Evolutionary conservation across 2,113 vertebrate genomes (phyloP), one percentile per base, ranked within the genome.

Genomic region (Leptodactylus fuscus): DNA sequence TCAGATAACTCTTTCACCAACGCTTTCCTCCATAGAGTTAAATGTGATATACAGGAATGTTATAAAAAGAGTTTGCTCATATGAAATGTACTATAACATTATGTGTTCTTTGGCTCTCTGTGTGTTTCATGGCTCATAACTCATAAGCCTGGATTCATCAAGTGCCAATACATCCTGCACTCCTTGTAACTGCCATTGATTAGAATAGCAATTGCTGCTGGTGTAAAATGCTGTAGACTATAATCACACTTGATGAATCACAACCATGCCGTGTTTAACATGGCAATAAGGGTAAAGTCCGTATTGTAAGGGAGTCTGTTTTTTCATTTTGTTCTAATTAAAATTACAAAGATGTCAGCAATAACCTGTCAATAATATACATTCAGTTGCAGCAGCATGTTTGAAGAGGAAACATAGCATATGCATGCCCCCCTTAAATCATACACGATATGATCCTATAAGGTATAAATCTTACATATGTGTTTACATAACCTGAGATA

Each of bases 111-210:
- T 78, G 75, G 75, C 75, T 55, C 75, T 36, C 29, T 34, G 32
- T 78, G 18, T 11, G 22, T 78, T 78, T 78, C 75, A 78, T 53
- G 49, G 75, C 49, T 27, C 32, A 78, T 78, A 55, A 78, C 48
- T 78, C 29, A 78, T 53, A 78, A 22, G 29, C 49, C 49, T 34
- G 49, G 75, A 78, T 78, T 78, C 75, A 78, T 78, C 75, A 55
- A 53, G 75, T 51, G 76, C 51, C 51, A 79, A 79, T 79, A 79
- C 29, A 60, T 58, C 76, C 53, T 41, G 49, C 46, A 60, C 51
- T 41, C 5, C 51, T 79, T 24, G 34, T 79, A 58, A 79, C 76
- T 60, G 53, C n/a, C 53, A 44, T 80, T 60, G 53, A 80, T 80
- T 62, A 80, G 53, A 80, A 44, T 27, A 44, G 77, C 53, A 80